These are phyloP conservation scores for Drosophila mulleri DNA, from an alignment of 2,888 invertebrate genomes.

Conservation along the genomic window DNA sequence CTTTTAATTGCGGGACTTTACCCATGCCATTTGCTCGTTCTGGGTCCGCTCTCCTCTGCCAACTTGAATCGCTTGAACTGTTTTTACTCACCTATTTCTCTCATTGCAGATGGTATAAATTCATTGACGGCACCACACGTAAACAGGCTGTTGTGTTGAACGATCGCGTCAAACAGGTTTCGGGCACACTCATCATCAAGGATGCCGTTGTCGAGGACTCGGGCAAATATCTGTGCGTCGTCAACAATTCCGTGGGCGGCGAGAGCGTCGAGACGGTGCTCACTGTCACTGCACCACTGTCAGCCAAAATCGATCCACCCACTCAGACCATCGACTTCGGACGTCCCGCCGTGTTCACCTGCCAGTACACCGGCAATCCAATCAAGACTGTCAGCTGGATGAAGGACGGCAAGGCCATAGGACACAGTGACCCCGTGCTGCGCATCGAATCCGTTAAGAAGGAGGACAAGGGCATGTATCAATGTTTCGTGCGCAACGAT, in stretches of 20 bases:
- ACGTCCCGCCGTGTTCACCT: constrained; percentile 95
- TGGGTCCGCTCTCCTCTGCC: constrained; percentile 39
- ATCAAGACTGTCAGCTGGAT: constrained; percentile 96
- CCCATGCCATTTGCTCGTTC: constrained; percentile 52
- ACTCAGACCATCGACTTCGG: constrained; percentile 97
- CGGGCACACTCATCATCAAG: constrained; percentile 96
- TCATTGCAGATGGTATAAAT: constrained; percentile 96
- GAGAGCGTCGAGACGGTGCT: constrained; percentile 96
- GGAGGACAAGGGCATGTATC: constrained; percentile 98
- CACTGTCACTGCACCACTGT: constrained; percentile 95
- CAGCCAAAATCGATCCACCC: constrained; percentile 94
- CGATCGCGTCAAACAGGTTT: constrained; percentile 95
- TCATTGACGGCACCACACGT: constrained; percentile 93
- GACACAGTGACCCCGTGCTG: constrained; percentile 92
- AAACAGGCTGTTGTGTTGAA: constrained; percentile 95
- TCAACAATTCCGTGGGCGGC: constrained; percentile 97
- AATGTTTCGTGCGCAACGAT: constrained; percentile 96
- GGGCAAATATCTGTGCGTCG: constrained; percentile 97
- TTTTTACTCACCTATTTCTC: constrained; percentile 21
- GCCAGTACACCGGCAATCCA: constrained; percentile 95
- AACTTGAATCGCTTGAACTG: neutral
- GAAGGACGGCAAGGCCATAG: constrained; percentile 95
- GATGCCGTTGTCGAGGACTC: constrained; percentile 96
- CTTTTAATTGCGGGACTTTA: neutral
- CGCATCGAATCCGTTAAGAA: constrained; percentile 96